phyloP scores from a whole-genome alignment of 2,797 vertebrate species.

The Zenarchopterus dispar region DNA sequence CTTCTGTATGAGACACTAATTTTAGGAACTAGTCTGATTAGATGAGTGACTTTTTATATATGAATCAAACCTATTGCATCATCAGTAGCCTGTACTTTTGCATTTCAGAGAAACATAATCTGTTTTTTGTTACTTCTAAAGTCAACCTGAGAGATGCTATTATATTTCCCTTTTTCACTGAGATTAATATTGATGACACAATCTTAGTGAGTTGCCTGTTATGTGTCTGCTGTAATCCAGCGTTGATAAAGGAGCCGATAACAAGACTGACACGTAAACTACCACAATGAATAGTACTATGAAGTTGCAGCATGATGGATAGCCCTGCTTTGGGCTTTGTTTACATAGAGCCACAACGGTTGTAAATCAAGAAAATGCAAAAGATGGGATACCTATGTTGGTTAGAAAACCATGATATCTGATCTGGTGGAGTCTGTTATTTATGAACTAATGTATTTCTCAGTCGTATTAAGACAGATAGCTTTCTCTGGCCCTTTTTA shows the following conservation, averaged over 20 bases:
- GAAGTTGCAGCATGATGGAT: constrained; percentile 43
- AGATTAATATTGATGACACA: constrained; percentile 44
- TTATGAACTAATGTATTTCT: background rate
- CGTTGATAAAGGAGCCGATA: constrained; percentile 24
- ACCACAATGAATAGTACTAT: constrained; percentile 39
- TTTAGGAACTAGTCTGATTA: constrained; percentile 10
- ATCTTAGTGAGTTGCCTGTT: constrained; percentile 26
- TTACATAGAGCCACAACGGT: constrained; percentile 32
- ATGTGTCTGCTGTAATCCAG: constrained; percentile 38
- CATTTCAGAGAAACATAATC: no score
- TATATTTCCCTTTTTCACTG: constrained; percentile 25
- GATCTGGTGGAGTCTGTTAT: background rate
- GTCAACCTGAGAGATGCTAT: constrained; percentile 24
- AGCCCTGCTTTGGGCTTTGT: constrained; percentile 32
- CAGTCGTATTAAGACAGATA: background rate
- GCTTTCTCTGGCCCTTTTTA: no score
- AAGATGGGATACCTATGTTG: background rate
- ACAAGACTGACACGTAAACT: constrained; percentile 56
- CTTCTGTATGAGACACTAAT: background rate
- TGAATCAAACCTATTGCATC: background rate
- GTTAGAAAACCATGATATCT: constrained; percentile 4
- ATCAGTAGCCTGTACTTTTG: background rate
- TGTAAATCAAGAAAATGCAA: constrained; percentile 37
- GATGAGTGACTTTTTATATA: background rate
- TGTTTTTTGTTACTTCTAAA: no score